Base-by-base conservation (phyloP, 2,113 vertebrate species). In the Rutilus rutilus region DNA sequence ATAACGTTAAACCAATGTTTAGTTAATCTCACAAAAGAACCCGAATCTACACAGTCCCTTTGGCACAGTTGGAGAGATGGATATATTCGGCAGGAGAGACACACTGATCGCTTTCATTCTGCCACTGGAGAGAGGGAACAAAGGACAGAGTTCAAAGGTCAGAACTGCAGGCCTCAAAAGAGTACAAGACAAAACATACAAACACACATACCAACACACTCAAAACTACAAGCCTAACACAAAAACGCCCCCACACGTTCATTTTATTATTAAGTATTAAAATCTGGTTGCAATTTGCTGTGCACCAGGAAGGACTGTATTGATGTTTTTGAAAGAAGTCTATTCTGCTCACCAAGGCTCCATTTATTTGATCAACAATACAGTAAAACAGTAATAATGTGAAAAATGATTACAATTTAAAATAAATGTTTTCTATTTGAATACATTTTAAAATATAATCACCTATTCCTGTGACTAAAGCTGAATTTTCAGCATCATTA, bases 131-230 rank as follows among this genome's bases (percentile, higher is more conserved):
- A 83, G 83, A 79, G 65, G 81, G 74, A 89, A 85, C 86, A 89
- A 83, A 86, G 82, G 75, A 52, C 83, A 80, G 82, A 85, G 84
- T 75, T 85, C 67, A 78, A 11, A 76, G 79, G 86, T 86, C 73
- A 89, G 67, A 76, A 80, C 88, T 77, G 81, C 88, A 87, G 88
- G 86, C 85, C 83, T 89, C 86, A 87, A 89, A 89, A 79, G 88
- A 87, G 15, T 67, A 85, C 33, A 23, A 73, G n/a, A 73, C 82
- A 74, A 87, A 89, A 86, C 36, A 89, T 57, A 89, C 86, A 83
- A 89, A 89, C 67, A 89, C 79, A 83, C 45, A 67, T 69, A 86
- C 69, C 76, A 74, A 85, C 86, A 78, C 59, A 77, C 83, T 75
- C 83, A 87, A 79, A 78, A 30, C 64, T 74, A 30, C 67, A 74